Evolutionary conservation across 1,140 invertebrate species (phyloP).

Genomic region (Aphidius ervi): DNA sequence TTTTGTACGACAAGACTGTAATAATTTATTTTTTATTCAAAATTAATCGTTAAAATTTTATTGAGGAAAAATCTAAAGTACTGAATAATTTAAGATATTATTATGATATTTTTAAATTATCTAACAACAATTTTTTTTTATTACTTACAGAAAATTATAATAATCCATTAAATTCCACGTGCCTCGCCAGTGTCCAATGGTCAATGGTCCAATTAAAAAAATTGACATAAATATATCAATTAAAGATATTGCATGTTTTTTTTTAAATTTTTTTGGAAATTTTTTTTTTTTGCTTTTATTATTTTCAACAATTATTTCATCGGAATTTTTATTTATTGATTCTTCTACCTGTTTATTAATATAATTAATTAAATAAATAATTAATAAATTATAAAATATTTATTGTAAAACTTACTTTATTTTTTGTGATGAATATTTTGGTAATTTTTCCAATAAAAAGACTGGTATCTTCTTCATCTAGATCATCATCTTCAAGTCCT

Average conservation of each 20-base stretch:
- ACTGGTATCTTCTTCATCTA: no score
- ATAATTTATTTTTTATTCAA: background rate
- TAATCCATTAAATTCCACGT: constrained; percentile 63
- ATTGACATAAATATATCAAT: constrained; percentile 29
- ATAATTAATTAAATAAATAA: background rate
- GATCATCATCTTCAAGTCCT: no score
- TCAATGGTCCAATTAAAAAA: constrained; percentile 58
- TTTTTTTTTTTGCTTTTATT: constrained; percentile 16
- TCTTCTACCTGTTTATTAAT: background rate
- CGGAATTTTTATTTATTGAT: background rate
- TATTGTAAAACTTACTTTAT: background rate
- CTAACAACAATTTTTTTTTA: background rate
- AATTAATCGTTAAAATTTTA: no score
- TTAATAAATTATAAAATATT: background rate
- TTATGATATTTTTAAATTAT: background rate
- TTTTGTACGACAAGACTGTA: background rate
- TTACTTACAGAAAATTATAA: constrained; percentile 39
- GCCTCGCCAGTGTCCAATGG: constrained; percentile 63
- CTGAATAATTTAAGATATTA: no score
- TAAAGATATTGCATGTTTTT: constrained; percentile 24
- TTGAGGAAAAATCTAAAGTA: no score
- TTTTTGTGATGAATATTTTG: background rate
- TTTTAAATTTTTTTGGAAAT: constrained; percentile 18
- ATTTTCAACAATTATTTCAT: background rate
- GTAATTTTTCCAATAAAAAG: background rate